phyloP scores from a whole-genome alignment of 2,113 vertebrate species.

The Perccottus glenii region DNA sequence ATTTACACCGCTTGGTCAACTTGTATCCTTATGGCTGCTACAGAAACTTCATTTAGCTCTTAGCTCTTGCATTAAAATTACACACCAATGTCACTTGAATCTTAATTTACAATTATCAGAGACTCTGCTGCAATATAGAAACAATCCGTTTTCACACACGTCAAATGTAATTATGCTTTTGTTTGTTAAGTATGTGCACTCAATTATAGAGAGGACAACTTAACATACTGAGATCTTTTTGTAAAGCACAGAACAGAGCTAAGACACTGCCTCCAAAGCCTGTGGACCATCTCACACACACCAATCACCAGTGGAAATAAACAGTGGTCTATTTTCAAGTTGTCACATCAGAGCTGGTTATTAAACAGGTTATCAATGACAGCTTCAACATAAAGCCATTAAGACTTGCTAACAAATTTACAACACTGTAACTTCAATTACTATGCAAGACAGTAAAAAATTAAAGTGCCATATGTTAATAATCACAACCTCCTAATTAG shows the following conservation, averaged over 20 bases:
- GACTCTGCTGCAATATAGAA: neutral
- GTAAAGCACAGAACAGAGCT: too few relatives aligned
- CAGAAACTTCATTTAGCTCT: constrained; percentile 45
- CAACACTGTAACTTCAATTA: constrained; percentile 59
- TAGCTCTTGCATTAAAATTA: constrained; percentile 35
- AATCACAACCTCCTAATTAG: constrained; percentile 77
- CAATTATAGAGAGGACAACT: constrained; percentile 17
- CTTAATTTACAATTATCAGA: constrained; percentile 13
- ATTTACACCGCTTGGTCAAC: constrained; percentile 71
- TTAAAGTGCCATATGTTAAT: constrained; percentile 71
- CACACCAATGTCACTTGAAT: constrained; percentile 29
- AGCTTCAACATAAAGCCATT: too few relatives aligned
- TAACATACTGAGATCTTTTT: too few relatives aligned
- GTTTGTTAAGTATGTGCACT: neutral
- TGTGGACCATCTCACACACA: constrained; percentile 17
- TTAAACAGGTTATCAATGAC: constrained; percentile 36
- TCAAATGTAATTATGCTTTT: neutral
- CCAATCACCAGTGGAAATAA: constrained; percentile 3
- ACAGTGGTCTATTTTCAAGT: constrained; percentile 44
- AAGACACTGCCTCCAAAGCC: constrained; percentile 25
- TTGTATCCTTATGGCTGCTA: constrained; percentile 41
- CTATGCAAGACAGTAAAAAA: constrained; percentile 54
- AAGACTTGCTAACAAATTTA: constrained; percentile 49
- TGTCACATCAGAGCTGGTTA: constrained; percentile 52
- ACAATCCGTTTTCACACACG: too few relatives aligned